Evolutionary conservation across 2,797 vertebrate genomes (phyloP).

Genomic region (Acanthopagrus latus): DNA sequence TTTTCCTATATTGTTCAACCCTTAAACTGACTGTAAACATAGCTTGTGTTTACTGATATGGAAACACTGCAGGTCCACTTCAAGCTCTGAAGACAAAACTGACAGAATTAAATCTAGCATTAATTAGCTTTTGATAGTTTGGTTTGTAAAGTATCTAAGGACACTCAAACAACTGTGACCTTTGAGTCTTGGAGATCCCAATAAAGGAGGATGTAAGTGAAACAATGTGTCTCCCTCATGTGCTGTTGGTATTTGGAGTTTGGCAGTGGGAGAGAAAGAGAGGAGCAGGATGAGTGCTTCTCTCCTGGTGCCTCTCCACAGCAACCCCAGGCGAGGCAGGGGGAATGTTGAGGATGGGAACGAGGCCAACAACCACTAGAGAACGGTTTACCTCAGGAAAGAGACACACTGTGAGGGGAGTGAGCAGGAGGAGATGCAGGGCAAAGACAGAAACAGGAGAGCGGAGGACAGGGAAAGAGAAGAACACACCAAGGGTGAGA

Average conservation of each 20-base stretch:
- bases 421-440: conserved; percentile 1
- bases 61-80: not conserved
- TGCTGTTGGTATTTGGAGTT: conserved; percentile 55
- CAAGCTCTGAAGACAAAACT: too few species aligned
- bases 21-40: not conserved
- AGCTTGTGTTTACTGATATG: not conserved
- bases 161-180: conserved; percentile 21
- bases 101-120: not conserved
- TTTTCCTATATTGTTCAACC: too few species aligned
- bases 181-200: conserved; percentile 23
- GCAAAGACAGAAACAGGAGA: conserved; percentile 37
- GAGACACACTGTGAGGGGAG: conserved; percentile 29
- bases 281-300: conserved; percentile 51
- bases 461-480: conserved; percentile 18
- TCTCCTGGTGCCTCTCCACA: conserved; percentile 73
- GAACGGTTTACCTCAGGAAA: conserved; percentile 58
- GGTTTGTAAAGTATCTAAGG: not conserved
- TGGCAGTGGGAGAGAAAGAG: conserved; percentile 48
- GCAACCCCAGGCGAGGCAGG: conserved; percentile 66
- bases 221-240: conserved; percentile 34
- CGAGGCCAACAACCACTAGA: conserved; percentile 67
- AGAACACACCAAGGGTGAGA: not conserved
- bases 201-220: conserved; percentile 20
- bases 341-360: conserved; percentile 78
- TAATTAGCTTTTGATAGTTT: not conserved